Conservation (phyloP, 2,888 invertebrate genomes). For the Drosophila emarginata region DNA sequence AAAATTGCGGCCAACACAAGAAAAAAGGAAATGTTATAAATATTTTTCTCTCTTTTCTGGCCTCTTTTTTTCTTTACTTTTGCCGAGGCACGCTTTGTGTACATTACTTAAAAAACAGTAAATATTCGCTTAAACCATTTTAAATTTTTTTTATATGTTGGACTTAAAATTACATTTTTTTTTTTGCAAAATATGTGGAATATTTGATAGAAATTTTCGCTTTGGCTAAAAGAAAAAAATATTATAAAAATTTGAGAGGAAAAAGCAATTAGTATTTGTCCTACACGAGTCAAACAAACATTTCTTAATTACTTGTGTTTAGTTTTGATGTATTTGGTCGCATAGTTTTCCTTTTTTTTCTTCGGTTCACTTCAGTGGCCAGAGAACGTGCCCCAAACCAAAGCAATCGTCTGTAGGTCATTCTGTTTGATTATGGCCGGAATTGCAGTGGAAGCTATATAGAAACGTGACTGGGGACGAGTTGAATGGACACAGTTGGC, state of each 20-base stretch:
- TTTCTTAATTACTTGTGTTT: conserved; percentile 54
- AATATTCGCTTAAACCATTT: conserved; percentile 12
- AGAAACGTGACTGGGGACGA: conserved; percentile 45
- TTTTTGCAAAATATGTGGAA: conserved; percentile 12
- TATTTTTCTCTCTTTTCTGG: conserved; percentile 17
- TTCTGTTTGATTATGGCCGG: conserved; percentile 39
- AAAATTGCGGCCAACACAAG: conserved; percentile 36
- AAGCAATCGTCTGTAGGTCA: not conserved
- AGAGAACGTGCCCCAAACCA: conserved; percentile 23
- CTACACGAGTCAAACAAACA: conserved; percentile 4
- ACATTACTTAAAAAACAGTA: conserved; percentile 33
- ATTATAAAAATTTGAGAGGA: conserved; percentile 49
- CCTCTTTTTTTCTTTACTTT: conserved; percentile 28
- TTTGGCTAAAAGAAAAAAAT: conserved; percentile 27
- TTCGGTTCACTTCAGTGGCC: conserved; percentile 17
- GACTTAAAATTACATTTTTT: conserved; percentile 12
- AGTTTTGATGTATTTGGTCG: conserved; percentile 45
- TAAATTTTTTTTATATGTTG: not conserved
- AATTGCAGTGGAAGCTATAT: conserved; percentile 25
- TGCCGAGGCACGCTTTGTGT: conserved; percentile 35
- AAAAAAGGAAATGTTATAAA: conserved; percentile 20
- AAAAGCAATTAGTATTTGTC: not conserved
- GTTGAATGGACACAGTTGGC: conserved; percentile 18
- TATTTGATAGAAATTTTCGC: conserved; percentile 21
- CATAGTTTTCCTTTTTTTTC: conserved; percentile 19